Evolutionary conservation across 2,113 vertebrate genomes (phyloP), one percentile per base, ranked within the genome.

Genomic region (Tursiops truncatus): DNA sequence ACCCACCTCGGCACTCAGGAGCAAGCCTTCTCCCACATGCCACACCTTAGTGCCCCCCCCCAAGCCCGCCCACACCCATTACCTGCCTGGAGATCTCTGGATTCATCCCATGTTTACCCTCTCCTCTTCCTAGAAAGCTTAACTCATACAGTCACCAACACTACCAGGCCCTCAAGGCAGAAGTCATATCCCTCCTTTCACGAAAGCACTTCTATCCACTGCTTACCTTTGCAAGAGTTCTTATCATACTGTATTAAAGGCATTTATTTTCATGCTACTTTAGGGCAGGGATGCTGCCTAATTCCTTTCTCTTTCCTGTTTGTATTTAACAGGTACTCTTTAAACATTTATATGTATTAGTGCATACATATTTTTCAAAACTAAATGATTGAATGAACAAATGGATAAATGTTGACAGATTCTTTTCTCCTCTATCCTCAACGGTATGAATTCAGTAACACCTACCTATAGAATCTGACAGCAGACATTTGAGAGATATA

Each of bases 1-100:
- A 44, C 12, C 14, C 6, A 10, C 50, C 8, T 36, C 4, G 0
- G 1, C 2, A 58, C 1, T 20, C 12, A 0, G 26, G 20, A 3
- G 8, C 4, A 26, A 58, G 63, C 4, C 44, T 38, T 21, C 33
- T 21, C 4, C 0, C 1, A 5, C 28, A 8, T 17, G 33, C 80
- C 6, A 3, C 2, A 31, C 12, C 38, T 44, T 0, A 3, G 53
- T 26, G 44, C 44, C 36, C 7, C 31, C 36, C 7, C 31, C 3
- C 20, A 28, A n/a, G 38, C 21, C 36, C 3, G 2, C 11, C 47
- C 50, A 33, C 4, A 58, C 6, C 31, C 26, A 13, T 33, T 31
- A 25, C 15, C 28, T 20, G n/a, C 89, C 28, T 26, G 41, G 50
- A 71, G 65, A 44, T 15, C 26, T 62, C 41, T 3, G 56, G 8